Base-by-base conservation (phyloP, 2,113 vertebrate species). In the Indicator maculatus region DNA sequence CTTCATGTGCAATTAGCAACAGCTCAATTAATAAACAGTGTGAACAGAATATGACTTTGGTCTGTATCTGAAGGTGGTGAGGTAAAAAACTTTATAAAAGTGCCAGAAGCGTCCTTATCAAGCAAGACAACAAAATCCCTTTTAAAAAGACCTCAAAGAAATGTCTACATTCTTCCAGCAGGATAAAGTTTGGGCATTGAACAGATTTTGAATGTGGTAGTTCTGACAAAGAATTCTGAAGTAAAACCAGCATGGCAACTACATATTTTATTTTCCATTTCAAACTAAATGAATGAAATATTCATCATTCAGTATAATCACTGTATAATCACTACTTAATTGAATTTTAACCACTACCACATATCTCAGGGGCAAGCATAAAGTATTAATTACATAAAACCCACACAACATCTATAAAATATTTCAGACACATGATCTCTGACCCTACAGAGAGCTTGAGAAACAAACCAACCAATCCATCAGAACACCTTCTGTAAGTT, bases 211-310 rank as follows among this genome's bases (percentile, higher is more conserved):
- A 59, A 12, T 31, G 13, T 53, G 27, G 13, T 53, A 60, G 45
- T 52, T 45, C 47, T 71, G 17, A 76, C 2, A 52, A 80, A 75
- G 27, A 56, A 52, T 67, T 83, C 30, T 86, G 27, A 95, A 76
- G 90, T 69, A 55, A 94, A 94, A 69, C 16, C 17, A 86, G 69
- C 27, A 50, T 24, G 13, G 7, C 30, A 74, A 30, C 6, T 92
- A 76, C 30, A 8, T 13, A 28, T 18, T 87, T 74, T 73, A 88
- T 80, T 76, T 60, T 36, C 38, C 45, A 36, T 83, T 88, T 89
- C 69, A 82, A 83, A 77, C 31, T 47, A 94, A 85, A 85, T 64
- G 77, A 83, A 91, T 74, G 19, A 83, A 93, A 95, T 81, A 93
- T 77, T 92, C 16, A 85, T 87, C 9, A 38, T 56, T 70, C 30